Conservation (phyloP, 2,113 vertebrate species). For the Rhegmatorhina hoffmannsi region DNA sequence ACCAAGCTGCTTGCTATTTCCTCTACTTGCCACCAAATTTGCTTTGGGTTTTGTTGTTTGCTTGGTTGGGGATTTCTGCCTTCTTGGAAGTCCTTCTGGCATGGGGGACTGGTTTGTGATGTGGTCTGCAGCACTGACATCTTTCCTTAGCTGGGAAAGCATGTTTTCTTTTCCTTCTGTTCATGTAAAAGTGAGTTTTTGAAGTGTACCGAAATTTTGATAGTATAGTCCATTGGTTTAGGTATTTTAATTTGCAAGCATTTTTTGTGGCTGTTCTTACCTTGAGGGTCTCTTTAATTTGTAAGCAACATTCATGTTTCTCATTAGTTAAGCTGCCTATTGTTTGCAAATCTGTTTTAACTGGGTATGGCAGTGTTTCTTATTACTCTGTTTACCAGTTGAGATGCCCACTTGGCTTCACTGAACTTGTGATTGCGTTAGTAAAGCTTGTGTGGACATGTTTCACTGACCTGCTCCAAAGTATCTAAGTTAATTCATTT, state of each 20-base stretch:
- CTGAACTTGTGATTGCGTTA: conserved; percentile 22
- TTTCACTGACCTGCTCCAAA: background rate
- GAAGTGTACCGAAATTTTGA: background rate
- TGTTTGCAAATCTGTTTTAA: conserved; percentile 55
- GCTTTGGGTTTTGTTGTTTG: conserved; percentile 12
- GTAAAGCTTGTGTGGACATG: background rate
- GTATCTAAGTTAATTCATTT: background rate
- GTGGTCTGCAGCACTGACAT: conserved; percentile 2
- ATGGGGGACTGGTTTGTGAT: background rate
- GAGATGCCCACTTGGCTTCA: conserved; percentile 50
- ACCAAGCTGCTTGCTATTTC: conserved; percentile 24
- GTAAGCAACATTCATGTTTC: conserved; percentile 34
- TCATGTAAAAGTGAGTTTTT: background rate
- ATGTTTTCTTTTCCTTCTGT: background rate
- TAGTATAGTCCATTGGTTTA: background rate
- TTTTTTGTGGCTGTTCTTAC: background rate
- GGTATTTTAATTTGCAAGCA: background rate
- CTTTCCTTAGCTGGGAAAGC: background rate
- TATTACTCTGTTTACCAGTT: conserved; percentile 53
- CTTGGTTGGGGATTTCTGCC: conserved; percentile 15
- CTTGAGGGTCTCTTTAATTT: background rate
- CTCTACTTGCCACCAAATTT: conserved; percentile 9
- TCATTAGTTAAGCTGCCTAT: conserved; percentile 23
- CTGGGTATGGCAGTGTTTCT: conserved; percentile 36
- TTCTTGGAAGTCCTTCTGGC: conserved; percentile 19